Evolutionary conservation across 2,888 invertebrate genomes (phyloP).

Genomic region (Melipona beecheii): DNA sequence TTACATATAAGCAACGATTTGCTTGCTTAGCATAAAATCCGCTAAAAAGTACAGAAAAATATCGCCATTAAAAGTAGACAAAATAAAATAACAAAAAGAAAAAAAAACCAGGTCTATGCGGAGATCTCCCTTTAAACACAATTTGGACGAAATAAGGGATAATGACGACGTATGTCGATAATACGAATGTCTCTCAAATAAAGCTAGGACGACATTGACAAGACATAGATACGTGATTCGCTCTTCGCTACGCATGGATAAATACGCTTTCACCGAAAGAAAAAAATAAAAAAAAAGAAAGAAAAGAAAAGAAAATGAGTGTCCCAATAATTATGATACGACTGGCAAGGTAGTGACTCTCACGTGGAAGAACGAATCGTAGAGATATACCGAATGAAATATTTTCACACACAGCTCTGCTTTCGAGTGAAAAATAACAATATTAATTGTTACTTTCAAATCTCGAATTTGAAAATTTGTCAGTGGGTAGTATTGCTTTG

Average conservation of each 20-base stretch:
- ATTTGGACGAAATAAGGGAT: conserved; percentile 48
- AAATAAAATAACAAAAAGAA: background rate
- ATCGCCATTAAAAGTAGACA: background rate
- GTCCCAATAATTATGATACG: background rate
- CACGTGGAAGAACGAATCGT: background rate
- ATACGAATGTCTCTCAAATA: background rate
- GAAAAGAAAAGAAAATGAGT: too few species aligned
- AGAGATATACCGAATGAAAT: background rate
- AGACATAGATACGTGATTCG: conserved; percentile 11
- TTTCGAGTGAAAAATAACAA: background rate
- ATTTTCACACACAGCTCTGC: background rate
- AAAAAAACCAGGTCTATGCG: background rate
- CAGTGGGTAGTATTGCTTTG: background rate
- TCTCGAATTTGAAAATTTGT: background rate
- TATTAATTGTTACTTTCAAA: too few species aligned
- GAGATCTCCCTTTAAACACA: background rate
- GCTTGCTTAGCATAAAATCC: background rate
- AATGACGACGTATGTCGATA: conserved; percentile 12
- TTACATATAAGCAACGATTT: background rate
- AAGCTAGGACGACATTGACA: conserved; percentile 13
- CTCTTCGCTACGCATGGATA: conserved; percentile 21
- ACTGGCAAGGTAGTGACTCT: background rate
- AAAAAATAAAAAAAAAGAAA: background rate
- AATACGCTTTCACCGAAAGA: background rate
- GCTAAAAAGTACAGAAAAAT: background rate